phyloP scores from a whole-genome alignment of 2,797 vertebrate genomes.

The Danio aesculapii region DNA sequence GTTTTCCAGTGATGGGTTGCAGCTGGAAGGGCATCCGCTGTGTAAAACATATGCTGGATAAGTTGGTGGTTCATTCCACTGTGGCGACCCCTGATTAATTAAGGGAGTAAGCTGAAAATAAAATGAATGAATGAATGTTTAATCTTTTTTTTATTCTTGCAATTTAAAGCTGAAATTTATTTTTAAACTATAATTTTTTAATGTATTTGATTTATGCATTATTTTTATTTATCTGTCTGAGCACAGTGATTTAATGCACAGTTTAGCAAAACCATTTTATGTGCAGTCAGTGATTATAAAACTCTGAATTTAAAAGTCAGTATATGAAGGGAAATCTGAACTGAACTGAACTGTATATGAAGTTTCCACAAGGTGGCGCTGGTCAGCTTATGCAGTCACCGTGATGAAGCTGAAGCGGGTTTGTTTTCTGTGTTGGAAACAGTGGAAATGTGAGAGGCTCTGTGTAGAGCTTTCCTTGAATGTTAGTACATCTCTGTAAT shows the following conservation, averaged over 20 bases:
- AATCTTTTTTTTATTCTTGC: no score
- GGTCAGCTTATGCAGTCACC: neutral
- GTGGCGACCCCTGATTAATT: no score
- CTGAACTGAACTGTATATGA: no score
- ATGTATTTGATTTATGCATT: neutral
- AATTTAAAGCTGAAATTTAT: no score
- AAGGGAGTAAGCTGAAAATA: no score
- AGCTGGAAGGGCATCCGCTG: no score
- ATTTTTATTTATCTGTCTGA: neutral
- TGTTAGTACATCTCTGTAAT: constrained; percentile 42
- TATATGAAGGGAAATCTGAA: neutral
- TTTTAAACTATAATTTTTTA: no score
- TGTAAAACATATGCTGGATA: no score
- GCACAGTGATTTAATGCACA: neutral
- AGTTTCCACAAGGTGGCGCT: constrained; percentile 66
- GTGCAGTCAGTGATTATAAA: neutral
- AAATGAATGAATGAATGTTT: no score
- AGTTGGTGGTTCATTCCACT: no score
- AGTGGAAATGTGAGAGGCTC: constrained; percentile 1
- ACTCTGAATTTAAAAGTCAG: neutral
- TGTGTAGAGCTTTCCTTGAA: constrained; percentile 9
- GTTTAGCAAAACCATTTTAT: constrained; percentile 19
- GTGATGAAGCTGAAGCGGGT: neutral
- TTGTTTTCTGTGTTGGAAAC: neutral
- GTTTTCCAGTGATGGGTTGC: no score